phyloP scores from a whole-genome alignment of 2,797 vertebrate species.

The Macrochelys suwanniensis region DNA sequence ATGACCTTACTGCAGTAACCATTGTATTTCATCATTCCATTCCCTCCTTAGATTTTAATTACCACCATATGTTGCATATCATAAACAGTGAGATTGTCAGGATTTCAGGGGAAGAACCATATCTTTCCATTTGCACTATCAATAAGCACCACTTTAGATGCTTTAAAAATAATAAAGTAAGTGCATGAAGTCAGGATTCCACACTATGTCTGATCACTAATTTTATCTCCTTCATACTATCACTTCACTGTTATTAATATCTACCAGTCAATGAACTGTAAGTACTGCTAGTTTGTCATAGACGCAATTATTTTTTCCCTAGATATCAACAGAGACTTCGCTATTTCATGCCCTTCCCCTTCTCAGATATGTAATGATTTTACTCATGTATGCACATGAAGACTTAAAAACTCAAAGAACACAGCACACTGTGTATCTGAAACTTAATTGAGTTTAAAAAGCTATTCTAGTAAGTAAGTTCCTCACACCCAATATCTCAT shows the following conservation, averaged over 20 bases:
- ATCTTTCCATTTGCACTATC: neutral
- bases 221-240: neutral
- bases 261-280: rapidly evolving
- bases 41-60: neutral
- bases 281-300: neutral
- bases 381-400: neutral
- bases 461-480: rapidly evolving
- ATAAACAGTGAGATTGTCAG: rapidly evolving
- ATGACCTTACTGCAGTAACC: neutral
- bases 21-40: neutral
- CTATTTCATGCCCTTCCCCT: neutral
- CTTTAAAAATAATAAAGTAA: neutral
- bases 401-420: neutral
- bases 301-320: rapidly evolving
- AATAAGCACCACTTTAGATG: neutral
- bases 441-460: neutral
- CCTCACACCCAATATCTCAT: neutral
- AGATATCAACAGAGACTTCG: neutral
- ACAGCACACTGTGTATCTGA: neutral
- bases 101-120: neutral
- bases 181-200: neutral
- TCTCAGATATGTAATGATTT: neutral
- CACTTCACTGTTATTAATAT: neutral
- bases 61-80: neutral
- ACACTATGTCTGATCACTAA: neutral